Evolutionary conservation across 2,797 vertebrate species (phyloP).

Genomic region (Diglossa cyanea): DNA sequence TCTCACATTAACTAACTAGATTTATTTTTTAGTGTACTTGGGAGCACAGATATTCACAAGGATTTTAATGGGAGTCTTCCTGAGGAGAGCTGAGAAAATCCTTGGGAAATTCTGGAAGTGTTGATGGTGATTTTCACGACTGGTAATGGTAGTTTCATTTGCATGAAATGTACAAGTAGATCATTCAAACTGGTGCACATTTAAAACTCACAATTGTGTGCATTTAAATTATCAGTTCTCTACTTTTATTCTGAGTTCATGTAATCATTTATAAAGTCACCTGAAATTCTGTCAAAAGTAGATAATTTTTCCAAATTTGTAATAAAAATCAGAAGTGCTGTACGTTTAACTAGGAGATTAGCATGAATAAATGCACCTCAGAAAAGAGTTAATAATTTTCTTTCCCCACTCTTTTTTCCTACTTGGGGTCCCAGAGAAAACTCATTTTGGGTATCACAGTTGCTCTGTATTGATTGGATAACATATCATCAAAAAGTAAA

Average conservation of each 20-base stretch:
- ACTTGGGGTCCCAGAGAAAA: not conserved
- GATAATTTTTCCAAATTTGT: not conserved
- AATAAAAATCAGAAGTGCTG: not conserved
- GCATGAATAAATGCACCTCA: not conserved
- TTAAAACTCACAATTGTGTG: rapidly evolving
- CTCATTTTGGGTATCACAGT: not conserved
- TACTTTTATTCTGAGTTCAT: not conserved
- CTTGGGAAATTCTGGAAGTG: constrained; percentile 12
- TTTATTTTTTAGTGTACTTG: constrained; percentile 32
- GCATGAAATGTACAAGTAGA: not conserved
- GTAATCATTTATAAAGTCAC: not conserved
- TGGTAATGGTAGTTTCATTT: not conserved
- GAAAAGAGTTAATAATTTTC: not conserved
- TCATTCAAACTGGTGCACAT: not conserved
- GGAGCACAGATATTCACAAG: not conserved
- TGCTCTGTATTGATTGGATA: not conserved
- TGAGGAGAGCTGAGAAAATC: constrained; percentile 24
- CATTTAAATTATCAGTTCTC: not conserved
- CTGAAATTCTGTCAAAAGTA: not conserved
- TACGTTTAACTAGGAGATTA: not conserved
- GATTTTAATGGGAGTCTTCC: constrained; percentile 31
- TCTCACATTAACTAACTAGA: constrained; percentile 54
- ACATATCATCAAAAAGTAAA: not conserved
- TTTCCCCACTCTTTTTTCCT: not conserved
- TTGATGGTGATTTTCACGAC: not conserved